These are phyloP conservation scores for Petrocephalus microphthalmus DNA, from an alignment of 2,113 vertebrate genomes.

Conservation along the genomic window DNA sequence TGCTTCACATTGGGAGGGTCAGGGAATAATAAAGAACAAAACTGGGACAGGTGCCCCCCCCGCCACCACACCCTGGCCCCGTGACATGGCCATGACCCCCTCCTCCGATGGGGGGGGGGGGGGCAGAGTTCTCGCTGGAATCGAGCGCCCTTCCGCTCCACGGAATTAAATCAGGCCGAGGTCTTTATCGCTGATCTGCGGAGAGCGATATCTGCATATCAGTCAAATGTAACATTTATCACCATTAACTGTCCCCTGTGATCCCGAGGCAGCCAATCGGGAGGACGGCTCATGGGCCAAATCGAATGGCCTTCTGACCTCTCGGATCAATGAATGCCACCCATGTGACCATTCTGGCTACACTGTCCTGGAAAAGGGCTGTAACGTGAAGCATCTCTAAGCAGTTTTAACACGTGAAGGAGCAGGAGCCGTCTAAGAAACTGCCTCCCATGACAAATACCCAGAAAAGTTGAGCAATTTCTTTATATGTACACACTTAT, in stretches of 20 bases:
- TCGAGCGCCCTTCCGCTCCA: neutral
- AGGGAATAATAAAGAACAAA: neutral
- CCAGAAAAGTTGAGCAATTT: neutral
- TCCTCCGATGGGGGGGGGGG: neutral
- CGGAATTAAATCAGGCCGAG: constrained; percentile 23
- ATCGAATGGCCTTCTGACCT: neutral
- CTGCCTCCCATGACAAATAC: neutral
- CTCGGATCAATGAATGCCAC: neutral
- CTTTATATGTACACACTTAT: neutral
- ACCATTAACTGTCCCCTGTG: constrained; percentile 25
- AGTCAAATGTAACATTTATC: constrained; percentile 30
- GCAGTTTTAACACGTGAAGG: no score
- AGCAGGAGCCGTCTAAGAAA: no score
- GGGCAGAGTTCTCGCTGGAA: neutral
- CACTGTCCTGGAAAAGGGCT: neutral
- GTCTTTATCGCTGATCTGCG: constrained; percentile 19
- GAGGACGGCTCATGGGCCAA: neutral
- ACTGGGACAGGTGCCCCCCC: neutral
- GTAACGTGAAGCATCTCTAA: neutral
- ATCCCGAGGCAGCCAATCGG: neutral
- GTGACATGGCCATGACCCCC: constrained; percentile 38
- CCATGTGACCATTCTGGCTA: neutral
- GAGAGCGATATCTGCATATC: constrained; percentile 23
- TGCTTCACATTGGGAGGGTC: neutral
- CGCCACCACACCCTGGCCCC: neutral